Base-by-base conservation (phyloP, 2,113 vertebrate genomes). In the Pygoscelis antarcticus region DNA sequence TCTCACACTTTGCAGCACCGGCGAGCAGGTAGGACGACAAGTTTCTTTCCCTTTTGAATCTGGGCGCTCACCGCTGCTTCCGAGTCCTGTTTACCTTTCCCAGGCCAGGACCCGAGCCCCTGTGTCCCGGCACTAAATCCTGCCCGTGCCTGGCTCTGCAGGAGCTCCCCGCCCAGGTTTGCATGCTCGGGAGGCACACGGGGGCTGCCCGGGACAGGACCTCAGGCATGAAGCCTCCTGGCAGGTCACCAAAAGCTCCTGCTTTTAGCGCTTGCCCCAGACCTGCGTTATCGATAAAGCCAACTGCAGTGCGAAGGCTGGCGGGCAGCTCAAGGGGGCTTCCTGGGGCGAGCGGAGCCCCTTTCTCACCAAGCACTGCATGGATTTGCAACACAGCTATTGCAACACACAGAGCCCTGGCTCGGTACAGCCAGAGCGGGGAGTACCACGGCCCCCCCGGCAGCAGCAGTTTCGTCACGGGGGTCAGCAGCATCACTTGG, bases 381-480 rank as follows among this genome's bases (percentile, higher is more conserved):
- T 81, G 93, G 96, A 54, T 93, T 72, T 71, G 65, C 74, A 30
- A 38, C 52, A 1, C 74, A 27, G 90, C 90, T 94, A 64, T 34
- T 9, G 82, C 74, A 40, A 3, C 91, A 90, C 89, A 11, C 92
- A 80, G 90, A 96, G 96, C 96, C 95, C 95, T 94, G 96, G 96
- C 89, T 21, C 18, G 42, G 44, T 1, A 66, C 3, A 16, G 46
- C n/a, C 0, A 0, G 44, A 81, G 62, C 3, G 5, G 57, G 91
- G 51, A 76, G 49, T 61, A 10, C 17, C 19, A 1, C 5, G 1
- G 49, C 7, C 22, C 47, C 47, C 36, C 16, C 9, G 3, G 8
- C 61, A 16, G 18, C 66, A 21, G 51, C 83, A n/a, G 90, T 70
- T 55, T 44, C 2, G 0, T 3, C 36, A 7, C 1, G 2, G 66